phyloP scores from a whole-genome alignment of 2,113 vertebrate genomes.

The Apodemus sylvaticus region DNA sequence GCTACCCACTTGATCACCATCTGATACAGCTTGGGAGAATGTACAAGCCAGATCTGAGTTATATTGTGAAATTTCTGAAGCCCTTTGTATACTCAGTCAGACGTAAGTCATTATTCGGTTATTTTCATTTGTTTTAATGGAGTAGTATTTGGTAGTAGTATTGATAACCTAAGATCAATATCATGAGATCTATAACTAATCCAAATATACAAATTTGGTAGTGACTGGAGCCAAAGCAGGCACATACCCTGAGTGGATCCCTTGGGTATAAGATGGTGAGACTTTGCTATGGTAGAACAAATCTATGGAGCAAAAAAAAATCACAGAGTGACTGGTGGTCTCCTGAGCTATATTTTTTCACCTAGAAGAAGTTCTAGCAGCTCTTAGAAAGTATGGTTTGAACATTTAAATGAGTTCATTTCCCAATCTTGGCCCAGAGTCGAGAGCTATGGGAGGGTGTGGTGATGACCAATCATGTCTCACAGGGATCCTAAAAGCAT shows the following conservation, averaged over 20 bases:
- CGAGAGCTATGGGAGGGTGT: neutral
- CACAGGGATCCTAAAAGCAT: neutral
- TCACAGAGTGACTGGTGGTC: neutral
- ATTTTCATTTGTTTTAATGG: conserved; percentile 27
- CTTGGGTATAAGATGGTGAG: neutral
- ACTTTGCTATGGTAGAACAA: neutral
- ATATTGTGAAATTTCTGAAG: conserved; percentile 73
- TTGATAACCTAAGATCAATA: neutral
- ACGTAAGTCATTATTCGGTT: conserved; percentile 78
- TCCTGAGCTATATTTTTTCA: neutral
- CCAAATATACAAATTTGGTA: conserved; percentile 8
- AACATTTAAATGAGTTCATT: conserved; percentile 31
- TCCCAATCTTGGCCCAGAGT: neutral
- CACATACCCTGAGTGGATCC: neutral
- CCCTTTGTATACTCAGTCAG: conserved; percentile 77
- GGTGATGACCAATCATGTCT: neutral
- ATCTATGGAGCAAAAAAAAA: neutral
- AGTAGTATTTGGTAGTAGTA: neutral
- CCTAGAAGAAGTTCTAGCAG: neutral
- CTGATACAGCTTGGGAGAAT: conserved; percentile 77
- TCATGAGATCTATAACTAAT: neutral
- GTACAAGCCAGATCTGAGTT: conserved; percentile 77
- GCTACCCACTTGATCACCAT: conserved; percentile 80
- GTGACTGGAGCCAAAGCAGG: neutral
- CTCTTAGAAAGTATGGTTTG: neutral